Evolutionary conservation across 1,140 invertebrate genomes (phyloP).

Genomic region (Hylaeus volcanicus): DNA sequence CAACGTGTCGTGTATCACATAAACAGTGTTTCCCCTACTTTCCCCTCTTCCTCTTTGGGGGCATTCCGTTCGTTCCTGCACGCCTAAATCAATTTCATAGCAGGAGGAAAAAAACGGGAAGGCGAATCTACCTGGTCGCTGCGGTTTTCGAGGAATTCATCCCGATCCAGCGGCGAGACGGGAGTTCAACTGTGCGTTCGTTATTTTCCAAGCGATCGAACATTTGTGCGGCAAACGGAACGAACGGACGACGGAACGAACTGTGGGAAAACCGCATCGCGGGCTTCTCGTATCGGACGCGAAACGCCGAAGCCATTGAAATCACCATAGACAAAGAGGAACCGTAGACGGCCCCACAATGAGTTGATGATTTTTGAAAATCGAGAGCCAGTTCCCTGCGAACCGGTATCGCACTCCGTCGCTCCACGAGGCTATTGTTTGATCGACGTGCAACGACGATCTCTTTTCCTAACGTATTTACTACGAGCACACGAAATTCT

Average conservation of each 20-base stretch:
- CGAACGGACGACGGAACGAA: constrained; percentile 33
- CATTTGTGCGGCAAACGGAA: constrained; percentile 60
- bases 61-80: neutral
- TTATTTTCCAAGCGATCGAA: constrained; percentile 65
- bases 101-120: neutral
- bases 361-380: constrained; percentile 26
- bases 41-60: neutral
- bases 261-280: constrained; percentile 59
- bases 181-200: constrained; percentile 35
- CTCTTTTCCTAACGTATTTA: too few relatives aligned
- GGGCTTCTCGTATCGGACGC: constrained; percentile 55
- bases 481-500: too few relatives aligned
- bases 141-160: constrained; percentile 43
- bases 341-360: constrained; percentile 15
- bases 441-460: neutral
- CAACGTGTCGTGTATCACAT: too few relatives aligned
- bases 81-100: constrained; percentile 43
- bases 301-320: constrained; percentile 63
- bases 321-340: constrained; percentile 57
- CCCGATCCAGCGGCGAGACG: constrained; percentile 10
- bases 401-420: constrained; percentile 14
- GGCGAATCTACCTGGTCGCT: neutral
- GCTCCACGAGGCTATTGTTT: neutral
- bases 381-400: constrained; percentile 4
- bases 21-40: too few relatives aligned